These are phyloP conservation scores for Stenurella melanura DNA, from an alignment of 2,888 invertebrate species.

Conservation along the genomic window DNA sequence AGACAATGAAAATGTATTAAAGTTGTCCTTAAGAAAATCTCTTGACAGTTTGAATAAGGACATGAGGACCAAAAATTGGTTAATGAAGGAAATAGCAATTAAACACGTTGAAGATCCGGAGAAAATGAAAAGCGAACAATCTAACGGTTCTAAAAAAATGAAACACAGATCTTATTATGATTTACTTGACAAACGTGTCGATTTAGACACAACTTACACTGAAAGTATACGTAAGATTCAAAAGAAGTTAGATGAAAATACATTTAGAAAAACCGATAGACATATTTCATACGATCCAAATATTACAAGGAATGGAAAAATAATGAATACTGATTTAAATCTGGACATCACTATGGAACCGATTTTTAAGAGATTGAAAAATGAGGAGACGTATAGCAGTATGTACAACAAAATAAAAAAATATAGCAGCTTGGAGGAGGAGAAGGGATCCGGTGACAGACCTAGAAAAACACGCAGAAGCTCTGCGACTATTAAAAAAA, in stretches of 20 bases:
- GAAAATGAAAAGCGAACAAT: background rate
- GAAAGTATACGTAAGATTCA: too few relatives aligned
- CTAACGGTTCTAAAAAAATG: background rate
- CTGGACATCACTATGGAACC: background rate
- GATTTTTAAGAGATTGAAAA: background rate
- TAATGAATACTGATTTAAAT: background rate
- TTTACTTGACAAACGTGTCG: background rate
- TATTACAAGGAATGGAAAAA: background rate
- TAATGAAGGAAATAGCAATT: background rate
- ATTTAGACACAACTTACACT: background rate
- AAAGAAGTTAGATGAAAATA: background rate
- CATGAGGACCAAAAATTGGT: background rate
- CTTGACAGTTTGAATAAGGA: background rate
- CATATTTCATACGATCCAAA: background rate
- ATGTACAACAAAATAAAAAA: background rate
- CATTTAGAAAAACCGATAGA: background rate
- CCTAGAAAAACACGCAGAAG: background rate
- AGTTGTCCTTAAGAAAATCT: constrained; percentile 16
- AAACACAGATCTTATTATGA: background rate
- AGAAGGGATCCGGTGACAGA: background rate
- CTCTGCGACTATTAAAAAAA: background rate
- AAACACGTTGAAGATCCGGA: background rate
- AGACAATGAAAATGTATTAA: background rate
- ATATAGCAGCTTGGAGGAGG: background rate
- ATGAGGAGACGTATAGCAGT: background rate